Evolutionary conservation across 2,113 vertebrate species (phyloP), one percentile per base, ranked within the genome.

Genomic region (Gambusia affinis): DNA sequence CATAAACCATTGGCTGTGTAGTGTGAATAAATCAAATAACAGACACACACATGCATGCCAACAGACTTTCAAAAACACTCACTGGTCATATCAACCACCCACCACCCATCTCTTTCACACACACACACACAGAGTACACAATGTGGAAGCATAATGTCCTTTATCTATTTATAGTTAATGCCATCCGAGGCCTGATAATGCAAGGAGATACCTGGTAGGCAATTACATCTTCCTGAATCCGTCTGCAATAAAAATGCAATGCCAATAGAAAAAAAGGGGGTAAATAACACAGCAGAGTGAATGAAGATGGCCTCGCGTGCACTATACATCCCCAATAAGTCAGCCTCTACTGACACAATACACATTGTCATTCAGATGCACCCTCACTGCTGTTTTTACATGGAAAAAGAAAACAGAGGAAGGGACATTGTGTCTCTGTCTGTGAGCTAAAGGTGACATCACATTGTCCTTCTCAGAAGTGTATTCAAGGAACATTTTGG

Each of bases 131-230:
- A 78, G 57, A 44, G 64, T 30, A 65, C 82, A 91, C 89, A 92
- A 85, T 90, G 89, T 93, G 84, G 87, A 89, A 85, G 89, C 89
- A 92, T 93, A 92, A 94, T 93, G 85, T 90, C 82, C 85, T 94
- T 93, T 93, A 94, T 93, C 92, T 93, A 90, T 92, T 91, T 92
- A 90, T 89, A 90, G 89, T 92, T 93, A 93, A 93, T 92, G 90
- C 85, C 89, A 91, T 86, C 86, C 83, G 60, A 31, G 83, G 67
- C 87, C 86, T 81, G 88, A 94, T 94, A 91, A 93, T 91, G 89
- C 87, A 88, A 85, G 82, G 78, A 91, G 92, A 95, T 93, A 94
- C 82, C 88, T 86, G 79, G 84, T 83, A 92, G 89, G 87, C 90
- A 94, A 93, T 94, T 94, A 93, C 84, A 91, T 93, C 87, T 86